These are phyloP conservation scores for Orthosia cruda DNA, from an alignment of 2,888 invertebrate genomes.

Conservation along the genomic window DNA sequence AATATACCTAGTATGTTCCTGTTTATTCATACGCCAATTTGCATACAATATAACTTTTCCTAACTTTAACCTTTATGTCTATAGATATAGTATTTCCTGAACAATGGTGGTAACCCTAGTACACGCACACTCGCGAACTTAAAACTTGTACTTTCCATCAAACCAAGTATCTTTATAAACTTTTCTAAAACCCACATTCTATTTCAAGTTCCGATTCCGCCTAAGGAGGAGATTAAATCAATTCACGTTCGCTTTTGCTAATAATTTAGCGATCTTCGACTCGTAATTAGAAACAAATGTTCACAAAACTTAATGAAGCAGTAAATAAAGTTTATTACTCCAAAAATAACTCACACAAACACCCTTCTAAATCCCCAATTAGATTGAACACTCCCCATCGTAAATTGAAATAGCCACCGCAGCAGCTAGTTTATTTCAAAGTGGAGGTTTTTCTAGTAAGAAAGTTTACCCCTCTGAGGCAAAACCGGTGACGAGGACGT, in stretches of 20 bases:
- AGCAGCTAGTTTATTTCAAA: constrained; percentile 64
- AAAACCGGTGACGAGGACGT: constrained; percentile 70
- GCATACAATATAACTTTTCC: constrained; percentile 51
- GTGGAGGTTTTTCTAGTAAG: constrained; percentile 63
- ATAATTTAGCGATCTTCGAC: constrained; percentile 19
- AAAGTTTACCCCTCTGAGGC: constrained; percentile 79
- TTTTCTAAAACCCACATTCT: constrained; percentile 13
- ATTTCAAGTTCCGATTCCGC: neutral
- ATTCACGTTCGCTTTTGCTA: constrained; percentile 20
- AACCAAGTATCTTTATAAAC: constrained; percentile 7
- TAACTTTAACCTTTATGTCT: constrained; percentile 44
- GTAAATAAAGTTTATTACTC: constrained; percentile 36
- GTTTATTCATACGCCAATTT: constrained; percentile 40
- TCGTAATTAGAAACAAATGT: constrained; percentile 42
- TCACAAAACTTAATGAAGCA: constrained; percentile 31
- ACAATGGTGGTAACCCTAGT: constrained; percentile 44
- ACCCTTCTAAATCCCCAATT: constrained; percentile 53
- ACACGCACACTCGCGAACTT: constrained; percentile 28
- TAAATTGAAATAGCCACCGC: constrained; percentile 56
- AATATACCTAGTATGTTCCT: neutral
- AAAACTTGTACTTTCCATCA: constrained; percentile 26
- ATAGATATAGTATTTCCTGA: constrained; percentile 30
- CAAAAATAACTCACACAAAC: constrained; percentile 37
- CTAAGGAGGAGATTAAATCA: constrained; percentile 13
- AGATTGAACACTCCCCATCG: constrained; percentile 44